Evolutionary conservation across 2,113 vertebrate genomes (phyloP).

Genomic region (Jacana jacana): DNA sequence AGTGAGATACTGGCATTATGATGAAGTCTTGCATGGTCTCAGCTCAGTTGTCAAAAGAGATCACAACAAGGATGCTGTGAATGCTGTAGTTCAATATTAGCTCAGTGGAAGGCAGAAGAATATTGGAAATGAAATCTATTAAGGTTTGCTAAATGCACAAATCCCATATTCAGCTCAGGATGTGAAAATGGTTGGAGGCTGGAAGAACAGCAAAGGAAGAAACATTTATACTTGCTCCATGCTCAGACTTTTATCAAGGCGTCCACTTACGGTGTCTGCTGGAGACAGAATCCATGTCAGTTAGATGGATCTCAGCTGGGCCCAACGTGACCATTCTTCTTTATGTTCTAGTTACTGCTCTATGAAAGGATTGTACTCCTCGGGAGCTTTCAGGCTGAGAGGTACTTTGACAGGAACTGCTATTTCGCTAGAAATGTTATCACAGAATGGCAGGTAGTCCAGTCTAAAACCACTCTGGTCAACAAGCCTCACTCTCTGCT

Average conservation of each 20-base stretch:
- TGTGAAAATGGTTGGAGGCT: background rate
- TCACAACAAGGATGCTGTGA: background rate
- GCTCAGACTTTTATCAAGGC: background rate
- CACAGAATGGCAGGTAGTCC: background rate
- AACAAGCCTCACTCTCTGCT: background rate
- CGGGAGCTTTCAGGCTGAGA: background rate
- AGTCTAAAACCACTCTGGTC: background rate
- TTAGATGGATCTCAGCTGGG: background rate
- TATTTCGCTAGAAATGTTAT: background rate
- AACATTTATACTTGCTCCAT: background rate
- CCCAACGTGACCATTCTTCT: background rate
- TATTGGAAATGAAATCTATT: background rate
- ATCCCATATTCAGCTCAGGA: background rate
- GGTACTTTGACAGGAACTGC: background rate
- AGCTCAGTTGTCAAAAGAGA: background rate
- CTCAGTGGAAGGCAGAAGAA: background rate
- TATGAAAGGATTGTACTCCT: background rate
- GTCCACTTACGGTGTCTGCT: background rate
- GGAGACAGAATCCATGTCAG: background rate
- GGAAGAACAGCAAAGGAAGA: background rate
- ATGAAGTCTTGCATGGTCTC: background rate
- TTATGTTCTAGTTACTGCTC: background rate
- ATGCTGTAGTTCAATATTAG: background rate
- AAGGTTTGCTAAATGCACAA: background rate
- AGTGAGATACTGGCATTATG: background rate